These are phyloP conservation scores for Ochlodes sylvanus DNA, from an alignment of 2,888 invertebrate species.

Conservation along the genomic window DNA sequence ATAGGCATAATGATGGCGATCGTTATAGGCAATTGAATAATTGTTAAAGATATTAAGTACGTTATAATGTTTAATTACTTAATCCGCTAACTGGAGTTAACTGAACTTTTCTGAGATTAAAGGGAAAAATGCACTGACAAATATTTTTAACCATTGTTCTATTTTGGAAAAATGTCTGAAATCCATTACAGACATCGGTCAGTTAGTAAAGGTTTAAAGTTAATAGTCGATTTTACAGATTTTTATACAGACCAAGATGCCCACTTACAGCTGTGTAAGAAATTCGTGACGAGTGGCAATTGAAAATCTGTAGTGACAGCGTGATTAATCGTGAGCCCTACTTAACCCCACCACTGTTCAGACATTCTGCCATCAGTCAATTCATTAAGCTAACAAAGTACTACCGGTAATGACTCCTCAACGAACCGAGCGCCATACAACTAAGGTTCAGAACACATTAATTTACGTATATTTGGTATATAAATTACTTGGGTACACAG, in stretches of 20 bases:
- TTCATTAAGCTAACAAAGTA: constrained; percentile 84
- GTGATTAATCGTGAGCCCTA: constrained; percentile 82
- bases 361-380: constrained; percentile 82
- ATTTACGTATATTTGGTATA: background rate
- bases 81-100: too few relatives aligned
- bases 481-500: background rate
- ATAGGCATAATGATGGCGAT: background rate
- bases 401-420: constrained; percentile 79
- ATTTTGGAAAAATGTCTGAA: too few relatives aligned
- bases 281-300: constrained; percentile 79
- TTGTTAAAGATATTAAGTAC: too few relatives aligned
- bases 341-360: constrained; percentile 82
- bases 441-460: constrained; percentile 41
- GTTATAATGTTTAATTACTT: too few relatives aligned
- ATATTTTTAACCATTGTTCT: too few relatives aligned
- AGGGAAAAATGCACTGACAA: too few relatives aligned
- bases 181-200: too few relatives aligned
- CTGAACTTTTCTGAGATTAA: too few relatives aligned
- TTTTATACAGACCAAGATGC: constrained; percentile 42
- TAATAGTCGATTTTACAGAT: background rate
- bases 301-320: constrained; percentile 80
- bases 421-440: constrained; percentile 64
- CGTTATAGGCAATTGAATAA: background rate
- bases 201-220: too few relatives aligned
- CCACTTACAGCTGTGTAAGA: constrained; percentile 54